Evolutionary conservation across 2,797 vertebrate species (phyloP), one percentile per base, ranked within the genome.

Genomic region (Alca torda): DNA sequence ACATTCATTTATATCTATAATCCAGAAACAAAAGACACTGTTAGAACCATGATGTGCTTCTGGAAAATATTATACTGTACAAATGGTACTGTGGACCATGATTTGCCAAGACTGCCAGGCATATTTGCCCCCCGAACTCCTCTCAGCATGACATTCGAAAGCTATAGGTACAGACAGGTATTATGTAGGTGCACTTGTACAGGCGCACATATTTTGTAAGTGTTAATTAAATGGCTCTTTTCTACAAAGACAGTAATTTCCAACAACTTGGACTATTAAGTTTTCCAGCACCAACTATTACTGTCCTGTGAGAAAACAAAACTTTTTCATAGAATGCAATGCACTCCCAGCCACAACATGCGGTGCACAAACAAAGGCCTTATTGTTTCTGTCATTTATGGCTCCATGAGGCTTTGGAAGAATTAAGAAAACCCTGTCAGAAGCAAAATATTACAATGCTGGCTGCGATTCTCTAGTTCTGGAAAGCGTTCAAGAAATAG

Each of bases 1-100:
- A 97, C 98, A 98, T 97, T 98, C 98, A 63, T 98, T 97, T 96
- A 98, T 85, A 86, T 98, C 98, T 98, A 90, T 59, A 98, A 96
- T 45, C 77, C 88, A 93, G 84, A 94, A 90, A 91, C 28, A 87
- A 95, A 93, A 95, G 50, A 50, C 43, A 81, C 35, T 65, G 30
- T 97, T 79, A 97, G 79, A 74, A 75, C 30, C 60, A 70, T 12
- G 3, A 77, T 81, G 77, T 91, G 75, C 90, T 97, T 96, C 95
- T 97, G 95, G 83, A 93, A 97, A 97, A 95, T 90, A 94, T 84
- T 94, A 94, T 57, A 92, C 26, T 70, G 33, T 67, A 76, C 33
- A 89, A 96, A 69, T 37, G 25, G 50, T 92, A 54, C 68, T 94
- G 85, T 89, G 87, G 92, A 91, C 61, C 21, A 57, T 8, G 18